Evolutionary conservation across 2,113 vertebrate genomes (phyloP).

Genomic region (Prochilodus magdalenae): DNA sequence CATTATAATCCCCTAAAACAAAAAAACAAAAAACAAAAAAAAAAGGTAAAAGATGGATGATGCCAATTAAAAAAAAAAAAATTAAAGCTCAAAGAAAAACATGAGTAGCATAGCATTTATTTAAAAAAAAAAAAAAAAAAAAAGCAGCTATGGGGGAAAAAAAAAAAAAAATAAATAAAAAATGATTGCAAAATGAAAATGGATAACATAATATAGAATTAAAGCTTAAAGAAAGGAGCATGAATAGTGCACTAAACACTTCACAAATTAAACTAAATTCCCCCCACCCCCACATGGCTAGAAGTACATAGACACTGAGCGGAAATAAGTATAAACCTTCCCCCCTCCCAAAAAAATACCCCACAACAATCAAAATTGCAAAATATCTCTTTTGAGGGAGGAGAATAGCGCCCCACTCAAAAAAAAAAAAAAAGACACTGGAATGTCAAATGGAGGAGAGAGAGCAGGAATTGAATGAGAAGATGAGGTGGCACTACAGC

Average conservation of each 20-base stretch:
- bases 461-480: constrained; percentile 40
- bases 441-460: constrained; percentile 51
- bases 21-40: neutral
- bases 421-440: constrained; percentile 24
- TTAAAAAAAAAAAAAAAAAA: too few relatives aligned
- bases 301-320: constrained; percentile 44
- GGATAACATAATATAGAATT: constrained; percentile 23
- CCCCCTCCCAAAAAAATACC: constrained; percentile 17
- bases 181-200: neutral
- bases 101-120: neutral
- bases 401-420: constrained; percentile 21
- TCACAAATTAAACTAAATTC: constrained; percentile 18
- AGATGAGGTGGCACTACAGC: constrained; percentile 69
- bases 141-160: too few relatives aligned
- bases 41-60: neutral
- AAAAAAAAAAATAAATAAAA: neutral
- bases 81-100: neutral
- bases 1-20: neutral
- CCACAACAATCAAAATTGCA: neutral
- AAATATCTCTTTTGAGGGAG: constrained; percentile 47
- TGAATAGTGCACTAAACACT: constrained; percentile 37
- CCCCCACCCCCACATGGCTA: constrained; percentile 7
- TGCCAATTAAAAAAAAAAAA: neutral
- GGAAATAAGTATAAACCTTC: constrained; percentile 4
- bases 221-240: constrained; percentile 31